phyloP scores from a whole-genome alignment of 2,888 invertebrate species.

The Polydrusus cervinus region DNA sequence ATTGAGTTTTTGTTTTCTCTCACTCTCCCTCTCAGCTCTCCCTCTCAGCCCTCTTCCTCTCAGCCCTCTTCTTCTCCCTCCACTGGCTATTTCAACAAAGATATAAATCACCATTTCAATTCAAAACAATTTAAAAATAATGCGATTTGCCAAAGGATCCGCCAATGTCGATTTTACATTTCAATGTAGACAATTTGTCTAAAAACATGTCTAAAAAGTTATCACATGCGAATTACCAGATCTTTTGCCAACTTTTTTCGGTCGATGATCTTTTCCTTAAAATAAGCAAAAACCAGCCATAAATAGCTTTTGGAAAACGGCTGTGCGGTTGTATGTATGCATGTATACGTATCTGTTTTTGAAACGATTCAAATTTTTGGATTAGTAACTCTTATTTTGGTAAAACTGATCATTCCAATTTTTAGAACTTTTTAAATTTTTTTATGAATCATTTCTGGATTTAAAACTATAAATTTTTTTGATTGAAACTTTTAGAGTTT shows the following conservation, averaged over 20 bases:
- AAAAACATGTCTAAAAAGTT: slow-evolving; percentile 25
- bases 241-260: slow-evolving; percentile 50
- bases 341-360: not conserved
- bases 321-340: not conserved
- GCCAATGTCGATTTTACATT: slow-evolving; percentile 15
- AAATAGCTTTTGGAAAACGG: slow-evolving; percentile 11
- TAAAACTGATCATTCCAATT: slow-evolving; percentile 1
- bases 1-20: no score
- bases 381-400: not conserved
- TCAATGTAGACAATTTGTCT: slow-evolving; percentile 42
- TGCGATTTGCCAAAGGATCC: not conserved
- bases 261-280: slow-evolving; percentile 50
- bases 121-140: not conserved
- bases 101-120: no score
- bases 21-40: no score
- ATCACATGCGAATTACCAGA: slow-evolving; percentile 15
- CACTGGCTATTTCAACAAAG: no score
- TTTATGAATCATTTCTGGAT: not conserved
- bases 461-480: not conserved
- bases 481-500: no score
- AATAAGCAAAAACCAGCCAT: slow-evolving; percentile 35
- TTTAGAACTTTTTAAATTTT: not conserved
- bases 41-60: no score
- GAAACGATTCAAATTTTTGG: not conserved
- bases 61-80: no score